phyloP scores from a whole-genome alignment of 1,140 invertebrate genomes.

The Ptiloglossa arizonensis region DNA sequence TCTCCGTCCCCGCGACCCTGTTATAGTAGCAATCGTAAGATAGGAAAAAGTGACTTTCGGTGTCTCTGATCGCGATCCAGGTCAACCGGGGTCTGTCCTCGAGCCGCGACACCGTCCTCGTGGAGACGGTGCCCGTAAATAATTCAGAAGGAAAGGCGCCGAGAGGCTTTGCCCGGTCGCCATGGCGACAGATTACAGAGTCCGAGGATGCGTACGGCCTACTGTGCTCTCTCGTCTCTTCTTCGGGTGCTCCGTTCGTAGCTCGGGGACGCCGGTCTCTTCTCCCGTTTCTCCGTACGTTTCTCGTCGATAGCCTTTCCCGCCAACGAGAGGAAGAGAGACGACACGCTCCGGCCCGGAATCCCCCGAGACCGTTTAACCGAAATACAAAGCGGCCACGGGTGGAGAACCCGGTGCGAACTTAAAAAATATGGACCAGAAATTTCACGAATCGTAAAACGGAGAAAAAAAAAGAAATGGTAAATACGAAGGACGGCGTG shows the following conservation, averaged over 20 bases:
- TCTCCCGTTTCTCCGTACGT: conserved; percentile 40
- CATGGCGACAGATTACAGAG: conserved; percentile 72
- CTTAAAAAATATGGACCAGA: too few relatives aligned
- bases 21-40: conserved; percentile 38
- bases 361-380: too few relatives aligned
- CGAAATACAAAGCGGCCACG: too few relatives aligned
- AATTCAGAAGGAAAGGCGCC: conserved; percentile 69
- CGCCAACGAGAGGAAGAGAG: neutral
- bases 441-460: too few relatives aligned
- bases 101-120: conserved; percentile 59
- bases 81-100: conserved; percentile 62
- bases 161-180: conserved; percentile 61
- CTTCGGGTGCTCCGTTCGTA: conserved; percentile 27
- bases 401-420: too few relatives aligned
- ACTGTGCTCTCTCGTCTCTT: conserved; percentile 42
- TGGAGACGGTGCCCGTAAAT: conserved; percentile 67
- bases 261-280: conserved; percentile 13
- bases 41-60: conserved; percentile 53
- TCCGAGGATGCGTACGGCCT: conserved; percentile 61
- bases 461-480: too few relatives aligned
- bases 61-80: conserved; percentile 65
- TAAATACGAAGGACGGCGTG: too few relatives aligned
- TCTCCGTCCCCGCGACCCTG: conserved; percentile 13
- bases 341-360: neutral
- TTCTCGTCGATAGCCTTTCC: conserved; percentile 14